These are phyloP conservation scores for Thalassaphorura encarpata DNA, from an alignment of 1,140 invertebrate genomes.

Conservation along the genomic window DNA sequence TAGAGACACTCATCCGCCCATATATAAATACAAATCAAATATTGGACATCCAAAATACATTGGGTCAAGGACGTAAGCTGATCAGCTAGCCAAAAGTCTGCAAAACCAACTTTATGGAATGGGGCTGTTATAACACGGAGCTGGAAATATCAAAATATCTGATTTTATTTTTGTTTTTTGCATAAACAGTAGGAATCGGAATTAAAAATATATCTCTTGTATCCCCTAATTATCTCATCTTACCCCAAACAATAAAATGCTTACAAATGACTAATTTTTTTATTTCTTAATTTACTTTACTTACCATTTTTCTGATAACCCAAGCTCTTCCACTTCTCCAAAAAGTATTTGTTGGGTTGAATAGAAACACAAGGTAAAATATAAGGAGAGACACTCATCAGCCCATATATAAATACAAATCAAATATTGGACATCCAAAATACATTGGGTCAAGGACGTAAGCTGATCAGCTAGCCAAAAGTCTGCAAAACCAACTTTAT, in stretches of 20 bases:
- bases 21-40: conserved; percentile 64
- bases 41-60: conserved; percentile 87
- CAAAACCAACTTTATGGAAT: conserved; percentile 91
- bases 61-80: conserved; percentile 89
- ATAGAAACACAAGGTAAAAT: conserved; percentile 71
- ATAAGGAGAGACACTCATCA: too few relatives aligned
- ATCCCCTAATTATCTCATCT: too few relatives aligned
- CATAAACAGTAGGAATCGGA: background rate
- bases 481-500: conserved; percentile 93
- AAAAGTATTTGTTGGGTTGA: conserved; percentile 89
- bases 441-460: conserved; percentile 78
- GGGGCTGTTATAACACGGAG: conserved; percentile 81
- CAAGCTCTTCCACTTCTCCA: conserved; percentile 79
- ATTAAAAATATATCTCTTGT: too few relatives aligned
- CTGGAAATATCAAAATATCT: conserved; percentile 41
- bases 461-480: conserved; percentile 99
- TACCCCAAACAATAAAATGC: too few relatives aligned
- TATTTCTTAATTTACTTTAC: too few relatives aligned
- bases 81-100: conserved; percentile 99
- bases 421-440: conserved; percentile 90
- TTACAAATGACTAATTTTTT: too few relatives aligned
- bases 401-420: conserved; percentile 59
- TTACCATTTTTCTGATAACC: conserved; percentile 62
- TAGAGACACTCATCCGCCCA: too few relatives aligned
- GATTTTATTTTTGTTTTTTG: background rate